These are phyloP conservation scores for Papilio dardanus DNA, from an alignment of 1,140 invertebrate genomes.

Conservation along the genomic window DNA sequence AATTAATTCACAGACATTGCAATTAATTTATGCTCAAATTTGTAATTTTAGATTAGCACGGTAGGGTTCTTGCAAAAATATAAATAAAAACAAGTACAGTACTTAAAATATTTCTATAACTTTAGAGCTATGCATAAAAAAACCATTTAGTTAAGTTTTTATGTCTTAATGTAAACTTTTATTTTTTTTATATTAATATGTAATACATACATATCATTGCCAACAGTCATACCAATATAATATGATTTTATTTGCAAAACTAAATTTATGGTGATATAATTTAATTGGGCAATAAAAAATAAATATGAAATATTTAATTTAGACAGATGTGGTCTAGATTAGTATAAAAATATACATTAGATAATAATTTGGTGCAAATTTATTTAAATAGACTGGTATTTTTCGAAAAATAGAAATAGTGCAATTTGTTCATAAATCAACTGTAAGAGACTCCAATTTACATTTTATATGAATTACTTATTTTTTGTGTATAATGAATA, in stretches of 20 bases:
- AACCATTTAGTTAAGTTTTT: not conserved
- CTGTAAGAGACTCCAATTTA: no score
- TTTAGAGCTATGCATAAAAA: not conserved
- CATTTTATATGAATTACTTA: not conserved
- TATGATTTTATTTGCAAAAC: not conserved
- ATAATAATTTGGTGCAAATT: not conserved
- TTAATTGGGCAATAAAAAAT: not conserved
- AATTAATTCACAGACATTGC: conserved; percentile 32
- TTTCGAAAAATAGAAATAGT: not conserved
- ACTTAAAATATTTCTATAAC: not conserved
- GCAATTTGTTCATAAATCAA: no score
- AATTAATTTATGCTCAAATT: conserved; percentile 37
- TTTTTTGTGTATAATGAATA: not conserved
- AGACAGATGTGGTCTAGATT: not conserved
- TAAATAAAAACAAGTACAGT: conserved; percentile 29
- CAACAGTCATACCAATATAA: not conserved
- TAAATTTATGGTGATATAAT: not conserved
- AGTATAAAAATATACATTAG: not conserved
- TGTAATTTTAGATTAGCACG: conserved; percentile 25
- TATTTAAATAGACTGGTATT: not conserved
- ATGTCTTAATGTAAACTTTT: conserved; percentile 8
- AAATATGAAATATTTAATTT: not conserved
- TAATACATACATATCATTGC: conserved; percentile 19
- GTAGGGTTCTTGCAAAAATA: conserved; percentile 18
- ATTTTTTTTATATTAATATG: no score